Base-by-base conservation (phyloP, 2,113 vertebrate genomes). In the Jaculus jaculus region DNA sequence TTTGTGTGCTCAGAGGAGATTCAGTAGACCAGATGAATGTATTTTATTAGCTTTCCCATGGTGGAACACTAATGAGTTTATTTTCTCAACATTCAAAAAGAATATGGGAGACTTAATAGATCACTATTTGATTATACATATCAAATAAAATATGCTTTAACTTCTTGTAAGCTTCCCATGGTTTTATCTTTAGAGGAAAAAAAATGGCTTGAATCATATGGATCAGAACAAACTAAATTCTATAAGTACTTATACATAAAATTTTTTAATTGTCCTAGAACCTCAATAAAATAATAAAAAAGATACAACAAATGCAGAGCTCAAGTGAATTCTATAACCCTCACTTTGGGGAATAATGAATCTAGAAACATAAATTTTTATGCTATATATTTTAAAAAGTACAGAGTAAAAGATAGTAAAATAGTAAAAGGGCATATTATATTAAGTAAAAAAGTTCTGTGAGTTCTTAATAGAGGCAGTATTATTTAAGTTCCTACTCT, bases 231-330 rank as follows among this genome's bases (percentile, higher is more conserved):
- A 15, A 16, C 73, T n/a, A 87, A 73, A 86, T 74, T 12, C 5
- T 77, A 6, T 23, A 18, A 73, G 17, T 15, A 69, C 10, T 92
- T 82, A 84, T 32, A 85, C 2, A 74, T 90, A 92, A 84, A 95
- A 89, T 65, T 84, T 61, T 42, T 68, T 21, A 54, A 86, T 66
- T 89, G 73, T 80, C 78, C 61, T 32, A 86, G 91, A 93, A 94
- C 51, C 16, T 18, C 21, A 65, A 68, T 86, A 42, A 80, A 89
- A 20, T 68, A 89, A 61, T 93, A 47, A 47, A 93, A 87, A 69
- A 32, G n/a, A 72, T 16, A 60, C 13, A 87, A 47, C 11, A 92
- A 83, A 68, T 75, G 58, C 6, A 68, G 26, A 90, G 15, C 1
- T 71, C n/a, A 91, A 79, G 87, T 75, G 79, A 92, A 71, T 84